These are phyloP conservation scores for Pogonocichla stellata DNA, from an alignment of 2,113 vertebrate species.

Conservation along the genomic window DNA sequence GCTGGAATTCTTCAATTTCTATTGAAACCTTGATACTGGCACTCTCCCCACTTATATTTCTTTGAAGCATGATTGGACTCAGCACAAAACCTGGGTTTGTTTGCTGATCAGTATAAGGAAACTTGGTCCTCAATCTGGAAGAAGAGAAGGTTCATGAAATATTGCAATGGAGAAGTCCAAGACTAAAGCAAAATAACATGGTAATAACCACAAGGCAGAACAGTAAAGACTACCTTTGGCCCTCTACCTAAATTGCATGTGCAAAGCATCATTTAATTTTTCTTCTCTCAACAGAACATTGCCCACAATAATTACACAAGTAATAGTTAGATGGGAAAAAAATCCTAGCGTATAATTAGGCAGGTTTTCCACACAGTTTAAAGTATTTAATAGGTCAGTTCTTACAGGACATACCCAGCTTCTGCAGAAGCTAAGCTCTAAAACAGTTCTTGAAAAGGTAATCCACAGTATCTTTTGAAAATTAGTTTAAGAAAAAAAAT, in stretches of 20 bases:
- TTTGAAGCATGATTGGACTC: slow-evolving; percentile 89
- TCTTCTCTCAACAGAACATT: not conserved
- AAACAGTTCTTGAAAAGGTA: not conserved
- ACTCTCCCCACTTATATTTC: slow-evolving; percentile 80
- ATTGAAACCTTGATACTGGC: slow-evolving; percentile 96
- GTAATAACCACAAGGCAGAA: not conserved
- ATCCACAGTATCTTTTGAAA: not conserved
- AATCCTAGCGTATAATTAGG: not conserved
- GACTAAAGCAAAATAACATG: not conserved
- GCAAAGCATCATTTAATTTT: not conserved
- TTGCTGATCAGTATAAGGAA: slow-evolving; percentile 72
- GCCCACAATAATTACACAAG: not conserved
- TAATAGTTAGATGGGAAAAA: not conserved
- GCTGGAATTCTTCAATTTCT: slow-evolving; percentile 92
- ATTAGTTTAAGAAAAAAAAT: not conserved
- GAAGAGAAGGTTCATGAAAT: slow-evolving; percentile 49
- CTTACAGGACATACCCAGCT: not conserved
- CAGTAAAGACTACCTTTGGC: not conserved
- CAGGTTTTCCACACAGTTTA: not conserved
- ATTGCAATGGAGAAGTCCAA: not conserved
- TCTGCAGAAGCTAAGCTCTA: not conserved
- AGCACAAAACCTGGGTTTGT: slow-evolving; percentile 92
- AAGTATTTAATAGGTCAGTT: not conserved
- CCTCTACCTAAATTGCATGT: not conserved
- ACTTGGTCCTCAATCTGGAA: slow-evolving; percentile 85